These are phyloP conservation scores for Asobara japonica DNA, from an alignment of 1,140 invertebrate genomes.

Conservation along the genomic window DNA sequence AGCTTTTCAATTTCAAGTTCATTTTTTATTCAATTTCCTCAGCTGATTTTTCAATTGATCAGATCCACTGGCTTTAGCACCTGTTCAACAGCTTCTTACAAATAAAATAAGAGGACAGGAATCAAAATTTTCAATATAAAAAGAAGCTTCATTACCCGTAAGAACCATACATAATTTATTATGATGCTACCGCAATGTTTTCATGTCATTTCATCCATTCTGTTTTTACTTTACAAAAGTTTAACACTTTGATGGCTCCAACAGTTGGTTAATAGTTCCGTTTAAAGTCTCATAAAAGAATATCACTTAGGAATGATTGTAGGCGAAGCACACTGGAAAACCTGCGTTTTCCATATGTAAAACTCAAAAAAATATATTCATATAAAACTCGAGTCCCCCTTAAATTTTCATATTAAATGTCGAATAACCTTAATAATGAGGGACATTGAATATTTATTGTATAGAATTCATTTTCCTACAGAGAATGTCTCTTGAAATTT, in stretches of 20 bases:
- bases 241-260: neutral
- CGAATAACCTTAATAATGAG: too few relatives aligned
- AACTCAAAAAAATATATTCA: neutral
- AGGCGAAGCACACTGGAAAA: constrained; percentile 20
- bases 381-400: neutral
- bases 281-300: constrained; percentile 46
- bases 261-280: neutral
- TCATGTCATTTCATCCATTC: neutral
- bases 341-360: neutral
- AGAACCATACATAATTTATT: constrained; percentile 33
- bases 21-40: neutral
- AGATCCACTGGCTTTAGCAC: neutral
- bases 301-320: constrained; percentile 56
- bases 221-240: neutral
- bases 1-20: neutral
- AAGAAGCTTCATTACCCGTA: constrained; percentile 14
- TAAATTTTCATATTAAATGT: too few relatives aligned
- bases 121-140: constrained; percentile 6
- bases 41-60: neutral
- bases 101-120: neutral
- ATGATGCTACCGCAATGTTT: constrained; percentile 34
- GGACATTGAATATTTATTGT: too few relatives aligned
- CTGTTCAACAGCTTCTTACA: neutral
- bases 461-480: too few relatives aligned
- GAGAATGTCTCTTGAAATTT: too few relatives aligned